These are phyloP conservation scores for Alcedo atthis DNA, from an alignment of 2,797 vertebrate species.

Conservation along the genomic window DNA sequence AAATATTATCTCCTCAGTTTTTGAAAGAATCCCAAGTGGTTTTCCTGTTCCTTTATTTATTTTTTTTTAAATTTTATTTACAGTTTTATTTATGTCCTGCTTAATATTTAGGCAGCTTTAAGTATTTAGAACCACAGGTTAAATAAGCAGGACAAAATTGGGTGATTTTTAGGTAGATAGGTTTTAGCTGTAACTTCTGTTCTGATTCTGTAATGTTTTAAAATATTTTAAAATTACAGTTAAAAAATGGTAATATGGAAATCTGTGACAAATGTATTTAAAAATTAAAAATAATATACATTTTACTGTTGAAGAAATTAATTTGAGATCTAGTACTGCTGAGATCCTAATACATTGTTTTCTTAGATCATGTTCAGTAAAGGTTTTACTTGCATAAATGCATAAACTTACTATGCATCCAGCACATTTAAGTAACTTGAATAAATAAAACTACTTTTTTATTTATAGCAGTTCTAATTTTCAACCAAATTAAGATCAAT, in stretches of 20 bases:
- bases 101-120: not conserved
- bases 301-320: not conserved
- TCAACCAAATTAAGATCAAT: not conserved
- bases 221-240: not conserved
- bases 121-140: not conserved
- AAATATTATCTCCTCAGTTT: not conserved
- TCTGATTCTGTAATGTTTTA: not conserved
- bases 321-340: not conserved
- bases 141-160: not conserved
- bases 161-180: not conserved
- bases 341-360: not conserved
- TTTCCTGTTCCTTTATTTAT: not conserved
- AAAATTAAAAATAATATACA: not conserved
- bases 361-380: not conserved
- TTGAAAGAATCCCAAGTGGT: not conserved
- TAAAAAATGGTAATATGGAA: not conserved
- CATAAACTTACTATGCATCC: not conserved
- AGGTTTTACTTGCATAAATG: slow-evolving; percentile 8
- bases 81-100: not conserved
- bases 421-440: not conserved
- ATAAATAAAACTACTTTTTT: not conserved
- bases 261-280: not conserved
- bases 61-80: not conserved
- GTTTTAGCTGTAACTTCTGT: not conserved
- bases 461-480: not conserved